Base-by-base conservation (phyloP, 2,797 vertebrate genomes). In the Hyperoplus lanceolatus region DNA sequence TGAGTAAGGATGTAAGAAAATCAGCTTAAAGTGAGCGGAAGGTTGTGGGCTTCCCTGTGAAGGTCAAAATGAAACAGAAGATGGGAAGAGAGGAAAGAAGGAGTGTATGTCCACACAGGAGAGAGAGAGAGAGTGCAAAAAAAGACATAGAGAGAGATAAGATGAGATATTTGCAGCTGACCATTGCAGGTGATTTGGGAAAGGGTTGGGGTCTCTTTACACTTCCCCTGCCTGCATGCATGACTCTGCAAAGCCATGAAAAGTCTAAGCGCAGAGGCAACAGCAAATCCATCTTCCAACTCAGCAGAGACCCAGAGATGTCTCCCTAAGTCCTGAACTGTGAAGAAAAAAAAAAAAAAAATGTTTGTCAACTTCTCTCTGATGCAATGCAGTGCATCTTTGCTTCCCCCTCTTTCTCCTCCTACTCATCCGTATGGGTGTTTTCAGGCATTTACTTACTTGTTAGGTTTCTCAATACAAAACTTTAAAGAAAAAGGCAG, bases 231-330 rank as follows among this genome's bases (percentile, higher is more conserved):
- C 85, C 75, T 79, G 82, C 82, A 92, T 93, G 93, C 82, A 92
- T 93, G 93, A 95, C 90, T 90, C 83, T 87, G 91, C 93, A 95
- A 86, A 92, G 87, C 81, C 15, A 9, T 48, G 74, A 81, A 83
- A 85, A 89, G 87, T 82, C 59, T 78, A 91, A 89, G 74, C 83
- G 69, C 80, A 36, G 74, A 38, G 2, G 72, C 83, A 83, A 67
- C 36, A 72, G 74, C 74, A 5, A 88, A 90, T 93, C 91, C 84
- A 80, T 90, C 82, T 85, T 29, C 73, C 79, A 75, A 72, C 83
- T 92, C 89, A 85, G 85, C 87, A 68, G 88, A 87, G 93, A 92
- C 82, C 54, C 14, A 29, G 2, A 79, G 72, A 78, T 85, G 87
- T 83, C 77, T 87, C 58, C 55, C 49, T n/a, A 73, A 87, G 83